Base-by-base conservation (phyloP, 2,888 invertebrate genomes). In the Automeris io region DNA sequence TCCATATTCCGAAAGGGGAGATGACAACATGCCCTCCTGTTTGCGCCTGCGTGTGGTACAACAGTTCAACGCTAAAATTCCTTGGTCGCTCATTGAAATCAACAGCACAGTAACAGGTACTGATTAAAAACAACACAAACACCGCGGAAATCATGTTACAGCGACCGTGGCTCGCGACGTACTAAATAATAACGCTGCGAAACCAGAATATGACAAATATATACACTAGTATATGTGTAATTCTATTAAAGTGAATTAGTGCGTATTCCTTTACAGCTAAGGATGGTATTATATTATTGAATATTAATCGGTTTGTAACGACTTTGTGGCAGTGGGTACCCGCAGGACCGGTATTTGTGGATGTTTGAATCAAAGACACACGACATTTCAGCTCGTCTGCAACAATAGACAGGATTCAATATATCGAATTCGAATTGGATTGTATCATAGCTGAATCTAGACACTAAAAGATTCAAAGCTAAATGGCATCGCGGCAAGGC, bases 1-100 rank as follows among this genome's bases (percentile, higher is more conserved):
- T 79, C 87, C 87, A 87, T 51, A 87, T 78, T 46, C 87, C 87
- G 37, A 83, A 82, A 0, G 87, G 87, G 1, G 86, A 83, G 39
- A 86, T 74, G 39, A 85, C 85, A 0, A 83, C 75, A 50, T 86
- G 85, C 0, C 80, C 77, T 1, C 66, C 59, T 0, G 74, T 74
- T 45, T 79, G 71, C 9, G 57, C 45, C 12, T 77, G 79, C 2
- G 85, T 82, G 25, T 71, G 62, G 45, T 85, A 69, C n/a, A 86
- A 46, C 1, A 86, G 45, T 47, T 81, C 83, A 6, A 85, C 65
- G 43, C 85, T 85, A 43, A 85, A 85, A 42, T 83, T 85, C 34
- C 82, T 65, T 7, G 81, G 72, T 42, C 81, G 56, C 12, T 71
- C 77, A 57, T 69, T 75, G 45, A 83, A 85, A 6, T 83, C 77